phyloP scores from a whole-genome alignment of 1,140 invertebrate genomes.

The Euwallacea similis region DNA sequence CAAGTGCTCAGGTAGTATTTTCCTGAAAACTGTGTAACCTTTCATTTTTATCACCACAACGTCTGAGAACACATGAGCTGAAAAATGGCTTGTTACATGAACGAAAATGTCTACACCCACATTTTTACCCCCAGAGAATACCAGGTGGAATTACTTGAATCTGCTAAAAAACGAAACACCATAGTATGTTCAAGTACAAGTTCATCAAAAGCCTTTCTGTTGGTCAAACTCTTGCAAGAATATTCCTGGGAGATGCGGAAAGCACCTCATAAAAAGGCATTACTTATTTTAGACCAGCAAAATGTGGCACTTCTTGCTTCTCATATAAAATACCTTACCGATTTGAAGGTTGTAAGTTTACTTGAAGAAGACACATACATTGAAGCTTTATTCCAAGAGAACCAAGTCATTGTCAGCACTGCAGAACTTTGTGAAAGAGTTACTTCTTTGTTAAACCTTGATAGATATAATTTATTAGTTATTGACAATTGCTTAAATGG shows the following conservation, averaged over 20 bases:
- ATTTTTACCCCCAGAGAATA: conserved; percentile 76
- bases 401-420: conserved; percentile 69
- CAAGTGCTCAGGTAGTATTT: too few relatives aligned
- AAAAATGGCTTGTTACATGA: conserved; percentile 62
- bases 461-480: conserved; percentile 72
- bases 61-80: not conserved
- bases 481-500: conserved; percentile 76
- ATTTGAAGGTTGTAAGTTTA: conserved; percentile 51
- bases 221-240: conserved; percentile 84
- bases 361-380: conserved; percentile 42
- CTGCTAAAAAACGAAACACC: conserved; percentile 76
- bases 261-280: conserved; percentile 49
- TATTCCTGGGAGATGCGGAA: conserved; percentile 60
- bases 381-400: conserved; percentile 47
- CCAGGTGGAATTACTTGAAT: conserved; percentile 80
- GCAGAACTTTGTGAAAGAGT: conserved; percentile 63
- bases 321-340: conserved; percentile 54
- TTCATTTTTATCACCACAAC: too few relatives aligned
- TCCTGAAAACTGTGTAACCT: too few relatives aligned
- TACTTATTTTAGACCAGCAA: conserved; percentile 50
- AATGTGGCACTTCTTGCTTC: conserved; percentile 61
- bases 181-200: conserved; percentile 83
- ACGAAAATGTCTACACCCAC: conserved; percentile 67
- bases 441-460: conserved; percentile 56
- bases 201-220: conserved; percentile 85